phyloP scores from a whole-genome alignment of 2,113 vertebrate genomes.

The Mionectes macconnelli region DNA sequence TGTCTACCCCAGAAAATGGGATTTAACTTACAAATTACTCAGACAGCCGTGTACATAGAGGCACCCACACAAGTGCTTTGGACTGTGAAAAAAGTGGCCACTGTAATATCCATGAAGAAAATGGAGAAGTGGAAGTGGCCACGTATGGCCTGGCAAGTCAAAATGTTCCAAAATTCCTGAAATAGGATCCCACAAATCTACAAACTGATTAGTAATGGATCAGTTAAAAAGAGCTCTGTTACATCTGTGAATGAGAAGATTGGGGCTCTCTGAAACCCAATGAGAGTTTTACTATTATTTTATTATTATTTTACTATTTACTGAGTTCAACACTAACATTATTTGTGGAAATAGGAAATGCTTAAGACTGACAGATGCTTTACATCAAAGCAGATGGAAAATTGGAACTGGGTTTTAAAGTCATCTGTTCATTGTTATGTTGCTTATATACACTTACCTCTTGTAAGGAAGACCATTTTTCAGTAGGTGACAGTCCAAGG shows the following conservation, averaged over 20 bases:
- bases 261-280: background rate
- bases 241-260: background rate
- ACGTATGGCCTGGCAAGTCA: background rate
- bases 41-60: background rate
- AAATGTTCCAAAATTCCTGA: background rate
- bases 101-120: background rate
- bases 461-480: background rate
- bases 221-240: background rate
- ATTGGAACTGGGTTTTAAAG: background rate
- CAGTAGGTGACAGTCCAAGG: background rate
- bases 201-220: background rate
- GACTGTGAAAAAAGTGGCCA: background rate
- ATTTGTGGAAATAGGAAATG: background rate
- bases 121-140: background rate
- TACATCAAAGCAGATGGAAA: background rate
- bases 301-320: too few relatives aligned
- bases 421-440: background rate
- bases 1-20: background rate
- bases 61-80: background rate
- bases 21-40: background rate
- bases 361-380: background rate
- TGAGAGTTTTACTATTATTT: background rate
- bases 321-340: background rate
- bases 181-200: background rate
- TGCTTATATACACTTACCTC: background rate